phyloP scores from a whole-genome alignment of 2,888 invertebrate genomes.

The Trichacis sp. region DNA sequence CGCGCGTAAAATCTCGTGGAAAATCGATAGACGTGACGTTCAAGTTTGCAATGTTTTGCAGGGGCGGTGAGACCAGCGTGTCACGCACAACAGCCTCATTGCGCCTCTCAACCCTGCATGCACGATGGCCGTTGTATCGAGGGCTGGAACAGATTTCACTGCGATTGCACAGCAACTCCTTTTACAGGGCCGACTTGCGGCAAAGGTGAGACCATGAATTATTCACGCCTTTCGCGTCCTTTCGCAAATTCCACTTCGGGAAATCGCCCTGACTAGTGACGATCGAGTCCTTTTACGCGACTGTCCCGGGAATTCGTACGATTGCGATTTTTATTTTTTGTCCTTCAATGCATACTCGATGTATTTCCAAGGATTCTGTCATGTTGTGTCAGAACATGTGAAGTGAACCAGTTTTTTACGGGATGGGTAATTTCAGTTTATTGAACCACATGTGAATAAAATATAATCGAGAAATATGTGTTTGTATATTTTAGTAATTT shows the following conservation, averaged over 20 bases:
- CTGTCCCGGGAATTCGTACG: too few species aligned
- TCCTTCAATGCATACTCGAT: too few species aligned
- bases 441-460: too few species aligned
- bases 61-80: conserved; percentile 92
- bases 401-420: too few species aligned
- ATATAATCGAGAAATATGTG: too few species aligned
- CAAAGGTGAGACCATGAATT: conserved; percentile 72
- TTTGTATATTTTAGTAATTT: neutral
- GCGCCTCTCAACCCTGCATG: conserved; percentile 88
- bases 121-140: conserved; percentile 90
- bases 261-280: neutral
- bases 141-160: conserved; percentile 95
- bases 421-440: too few species aligned
- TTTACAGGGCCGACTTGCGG: conserved; percentile 94
- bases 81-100: conserved; percentile 82
- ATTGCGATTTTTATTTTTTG: too few species aligned
- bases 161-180: conserved; percentile 91
- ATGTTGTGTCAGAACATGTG: too few species aligned
- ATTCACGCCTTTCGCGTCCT: neutral
- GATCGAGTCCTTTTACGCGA: neutral
- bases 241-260: neutral
- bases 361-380: too few species aligned
- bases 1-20: conserved; percentile 12
- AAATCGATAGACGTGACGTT: conserved; percentile 5
- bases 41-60: conserved; percentile 61